Evolutionary conservation across 2,797 vertebrate genomes (phyloP).

Genomic region (Dromococcyx pavoninus): DNA sequence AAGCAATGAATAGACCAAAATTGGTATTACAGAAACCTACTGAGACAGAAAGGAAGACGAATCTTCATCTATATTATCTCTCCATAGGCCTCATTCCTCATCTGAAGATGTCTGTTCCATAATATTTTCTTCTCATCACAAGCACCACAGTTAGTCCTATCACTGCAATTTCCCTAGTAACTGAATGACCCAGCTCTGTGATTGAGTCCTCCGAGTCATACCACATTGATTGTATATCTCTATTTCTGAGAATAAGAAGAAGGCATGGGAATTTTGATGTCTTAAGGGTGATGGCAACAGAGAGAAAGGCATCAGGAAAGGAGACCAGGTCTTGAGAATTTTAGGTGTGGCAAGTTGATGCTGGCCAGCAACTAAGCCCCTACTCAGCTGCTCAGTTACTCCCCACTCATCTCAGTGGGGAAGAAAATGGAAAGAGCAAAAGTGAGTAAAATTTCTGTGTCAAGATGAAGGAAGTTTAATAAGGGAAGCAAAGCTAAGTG

Average conservation of each 20-base stretch:
- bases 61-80: background rate
- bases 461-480: background rate
- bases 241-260: background rate
- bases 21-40: background rate
- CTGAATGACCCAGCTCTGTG: background rate
- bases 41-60: background rate
- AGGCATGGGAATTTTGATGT: background rate
- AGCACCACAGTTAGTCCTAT: background rate
- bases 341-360: accelerated
- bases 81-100: background rate
- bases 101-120: background rate
- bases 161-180: background rate
- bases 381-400: background rate
- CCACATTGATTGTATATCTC: background rate
- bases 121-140: background rate
- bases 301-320: background rate
- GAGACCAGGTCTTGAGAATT: background rate
- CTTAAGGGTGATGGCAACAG: background rate
- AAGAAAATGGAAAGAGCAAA: background rate
- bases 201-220: background rate
- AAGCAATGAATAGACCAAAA: background rate
- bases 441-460: background rate
- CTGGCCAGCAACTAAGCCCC: background rate
- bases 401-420: no score
- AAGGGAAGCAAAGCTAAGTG: background rate